phyloP scores from a whole-genome alignment of 1,140 invertebrate genomes.

The Rhopalosiphum maidis region DNA sequence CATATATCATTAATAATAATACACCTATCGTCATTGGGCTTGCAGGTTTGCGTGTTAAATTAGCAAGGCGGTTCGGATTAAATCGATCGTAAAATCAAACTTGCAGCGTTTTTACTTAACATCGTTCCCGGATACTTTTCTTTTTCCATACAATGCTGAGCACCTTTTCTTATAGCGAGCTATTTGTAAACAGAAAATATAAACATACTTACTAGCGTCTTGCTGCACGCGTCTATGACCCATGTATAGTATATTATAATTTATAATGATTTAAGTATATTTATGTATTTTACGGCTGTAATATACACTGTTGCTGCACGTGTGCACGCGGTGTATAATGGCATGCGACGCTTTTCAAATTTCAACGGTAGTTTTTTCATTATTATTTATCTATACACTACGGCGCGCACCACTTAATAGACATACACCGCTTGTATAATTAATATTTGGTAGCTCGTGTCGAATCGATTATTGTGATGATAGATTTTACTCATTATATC shows the following conservation, averaged over 20 bases:
- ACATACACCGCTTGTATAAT: not conserved
- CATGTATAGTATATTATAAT: not conserved
- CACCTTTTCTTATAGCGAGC: not conserved
- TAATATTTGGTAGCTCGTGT: not conserved
- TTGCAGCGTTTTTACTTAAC: not conserved
- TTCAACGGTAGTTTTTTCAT: conserved; percentile 2
- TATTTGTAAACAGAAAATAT: not conserved
- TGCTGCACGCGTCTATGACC: not conserved
- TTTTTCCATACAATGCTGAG: not conserved
- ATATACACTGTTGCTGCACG: not conserved
- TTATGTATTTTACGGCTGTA: not conserved
- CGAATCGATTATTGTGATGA: not conserved
- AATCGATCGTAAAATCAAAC: not conserved
- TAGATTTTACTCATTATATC: conserved; percentile 9
- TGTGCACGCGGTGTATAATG: not conserved
- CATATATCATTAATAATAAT: no score
- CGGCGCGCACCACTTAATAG: not conserved
- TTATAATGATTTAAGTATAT: conserved; percentile 10
- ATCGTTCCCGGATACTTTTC: not conserved
- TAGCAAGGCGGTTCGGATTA: not conserved
- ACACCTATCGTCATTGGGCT: no score
- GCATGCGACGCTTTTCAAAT: not conserved
- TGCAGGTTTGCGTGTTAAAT: no score
- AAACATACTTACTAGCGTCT: not conserved
- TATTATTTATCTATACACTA: not conserved